Base-by-base conservation (phyloP, 2,113 vertebrate genomes). In the Speoplatyrhinus poulsoni region DNA sequence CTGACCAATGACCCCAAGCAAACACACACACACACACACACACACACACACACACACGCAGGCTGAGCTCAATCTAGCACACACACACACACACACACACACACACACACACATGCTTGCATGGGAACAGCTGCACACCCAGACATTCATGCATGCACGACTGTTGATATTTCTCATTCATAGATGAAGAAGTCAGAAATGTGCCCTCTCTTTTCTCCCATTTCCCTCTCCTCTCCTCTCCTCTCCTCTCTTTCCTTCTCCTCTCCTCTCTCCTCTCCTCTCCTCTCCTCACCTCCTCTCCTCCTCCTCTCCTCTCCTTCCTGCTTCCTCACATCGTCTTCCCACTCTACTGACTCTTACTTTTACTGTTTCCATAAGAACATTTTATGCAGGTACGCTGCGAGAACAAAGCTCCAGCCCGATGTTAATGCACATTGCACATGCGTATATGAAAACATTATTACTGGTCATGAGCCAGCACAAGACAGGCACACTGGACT, bases 141-240 rank as follows among this genome's bases (percentile, higher is more conserved):
- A 59, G 62, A 62, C 71, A 62, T 60, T 59, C 57, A 65, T 50
- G 69, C 53, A 67, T 46, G 16, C 57, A 65, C 62, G 64, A 12
- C 26, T 47, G 57, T n/a, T 65, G 53, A 50, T 61, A 54, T 73
- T 60, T 46, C 77, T 61, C 56, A 60, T 36, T 71, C 46, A n/a
- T 77, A 84, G 70, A 80, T 80, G 82, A 83, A 65, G 69, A 83
- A 65, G 69, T 46, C 56, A 68, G 65, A 66, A 48, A 50, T 61
- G 59, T 62, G 56, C 17, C 79, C 80, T 67, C 84, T 70, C 72
- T 71, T 58, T 49, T 1, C 17, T n/a, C 49, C 16, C 52, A 36
- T 1, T n/a, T 12, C 55, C 16, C 56, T 59, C 19, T 70, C 12
- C 16, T 19, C n/a, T 56, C n/a, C 16, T 13, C 33, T 13, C 46